Evolutionary conservation across 2,888 invertebrate genomes (phyloP), one percentile per base, ranked within the genome.

Genomic region (Thereva unica): DNA sequence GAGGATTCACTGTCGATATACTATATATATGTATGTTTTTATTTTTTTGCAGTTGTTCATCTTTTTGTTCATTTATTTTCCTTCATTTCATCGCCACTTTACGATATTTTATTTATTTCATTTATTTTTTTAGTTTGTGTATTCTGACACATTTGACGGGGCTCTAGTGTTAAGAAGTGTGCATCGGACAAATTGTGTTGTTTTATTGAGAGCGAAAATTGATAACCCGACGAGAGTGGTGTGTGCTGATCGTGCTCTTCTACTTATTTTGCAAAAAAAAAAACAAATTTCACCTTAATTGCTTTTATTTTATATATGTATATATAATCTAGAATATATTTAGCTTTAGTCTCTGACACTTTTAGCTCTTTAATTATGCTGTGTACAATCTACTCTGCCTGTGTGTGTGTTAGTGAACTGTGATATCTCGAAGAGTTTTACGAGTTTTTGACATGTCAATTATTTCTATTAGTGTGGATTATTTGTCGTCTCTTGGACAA

Each of bases 361-460:
- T 23, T 23, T 23, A 23, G 2, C 23, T 23, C 23, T 23, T 23
- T 23, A 23, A 23, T 23, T 23, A 23, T 23, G 1, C 23, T 23
- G 23, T 23, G 23, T 23, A 23, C 2, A 23, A n/a, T n/a, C n/a
- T 23, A 23, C 23, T 23, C 23, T 23, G 23, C 2, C 1, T 23
- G 23, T 23, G 23, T 23, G 23, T 23, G 23, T 2, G 23, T 23
- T n/a, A n/a, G 23, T 23, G 23, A 23, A 23, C 23, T 59, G 47
- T 59, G 59, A 59, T 59, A 59, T 34, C 47, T 4, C 23, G 59
- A 47, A 59, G 38, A 59, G 47, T 59, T 59, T 59, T 59, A 23
- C 59, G 45, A 59, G 59, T 59, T 59, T 59, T 59, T 23, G 47
- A 59, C 37, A 49, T 59, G 59, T 59, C 59, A 59, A 59, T 59